These are phyloP conservation scores for Acrocera orbiculus DNA, from an alignment of 2,888 invertebrate genomes.

Conservation along the genomic window DNA sequence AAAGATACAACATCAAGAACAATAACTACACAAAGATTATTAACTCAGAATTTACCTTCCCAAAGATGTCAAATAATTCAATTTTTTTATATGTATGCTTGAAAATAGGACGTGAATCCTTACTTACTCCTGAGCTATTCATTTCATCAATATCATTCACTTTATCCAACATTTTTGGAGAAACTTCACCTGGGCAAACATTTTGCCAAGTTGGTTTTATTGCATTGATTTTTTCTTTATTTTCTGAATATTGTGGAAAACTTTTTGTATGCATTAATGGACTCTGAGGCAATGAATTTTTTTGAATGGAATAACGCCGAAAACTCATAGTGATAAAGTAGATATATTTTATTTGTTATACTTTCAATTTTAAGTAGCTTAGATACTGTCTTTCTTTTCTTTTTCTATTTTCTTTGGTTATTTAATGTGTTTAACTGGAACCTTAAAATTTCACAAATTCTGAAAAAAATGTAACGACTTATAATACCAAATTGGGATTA, in stretches of 20 bases:
- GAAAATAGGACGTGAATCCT: slow-evolving; percentile 7
- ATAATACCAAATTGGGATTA: too few species aligned
- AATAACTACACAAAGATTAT: slow-evolving; percentile 7
- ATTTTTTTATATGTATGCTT: slow-evolving; percentile 15
- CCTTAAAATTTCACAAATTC: too few species aligned
- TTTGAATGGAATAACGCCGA: slow-evolving; percentile 15
- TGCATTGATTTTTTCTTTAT: too few species aligned
- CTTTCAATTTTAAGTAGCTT: too few species aligned
- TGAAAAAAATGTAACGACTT: too few species aligned
- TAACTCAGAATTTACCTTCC: slow-evolving; percentile 23
- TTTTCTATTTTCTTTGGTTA: too few species aligned
- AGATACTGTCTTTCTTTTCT: too few species aligned
- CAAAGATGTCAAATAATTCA: slow-evolving; percentile 22
- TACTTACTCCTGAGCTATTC: slow-evolving; percentile 1
- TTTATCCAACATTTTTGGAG: slow-evolving; percentile 26
- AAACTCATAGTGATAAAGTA: slow-evolving; percentile 9
- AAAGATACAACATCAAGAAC: slow-evolving; percentile 3
- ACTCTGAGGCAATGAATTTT: slow-evolving; percentile 10
- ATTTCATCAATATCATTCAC: slow-evolving; percentile 22
- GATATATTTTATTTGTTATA: too few species aligned
- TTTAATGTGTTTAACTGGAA: too few species aligned
- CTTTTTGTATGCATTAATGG: not conserved
- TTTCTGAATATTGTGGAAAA: too few species aligned
- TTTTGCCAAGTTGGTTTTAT: slow-evolving; percentile 33
- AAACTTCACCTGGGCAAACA: slow-evolving; percentile 28